Evolutionary conservation across 2,888 invertebrate genomes (phyloP), one percentile per base, ranked within the genome.

Genomic region (Ceraclea dissimilis): DNA sequence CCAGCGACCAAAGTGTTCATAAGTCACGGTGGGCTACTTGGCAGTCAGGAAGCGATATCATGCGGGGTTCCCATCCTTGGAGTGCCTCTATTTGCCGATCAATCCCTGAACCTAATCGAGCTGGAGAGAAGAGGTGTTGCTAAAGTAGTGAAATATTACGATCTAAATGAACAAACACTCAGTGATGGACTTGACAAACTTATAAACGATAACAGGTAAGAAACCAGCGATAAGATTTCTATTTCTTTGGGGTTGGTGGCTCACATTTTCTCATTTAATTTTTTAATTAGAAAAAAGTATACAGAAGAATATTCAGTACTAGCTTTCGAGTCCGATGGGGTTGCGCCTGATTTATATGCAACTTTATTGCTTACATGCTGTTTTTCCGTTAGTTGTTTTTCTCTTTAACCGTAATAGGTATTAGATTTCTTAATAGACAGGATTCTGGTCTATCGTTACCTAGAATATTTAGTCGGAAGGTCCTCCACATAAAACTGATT

Each of bases 1-100:
- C 75, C 74, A 2, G 79, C 80, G 60, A 74, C 79, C 1, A 75
- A 73, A 62, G 65, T 80, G 54, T 82, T 83, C 65, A 79, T 84
- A 66, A 79, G 81, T 1, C 83, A 83, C 68, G 83, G 83, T 4
- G 83, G 83, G 4, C 70, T 82, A 43, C 74, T 82, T 56, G 80
- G 82, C 46, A 77, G 80, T 1, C 81, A 81, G 65, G 83, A 82
- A 65, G 77, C 81, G 1, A 77, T 79, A 19, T 77, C 77, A 22
- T 78, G 79, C 62, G 80, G 75, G 1, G 76, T 78, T 4, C 79
- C 80, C 0, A 75, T 79, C 68, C 64, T 81, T 31, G 79, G 78
- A 59, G 73, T 81, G 31, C 79, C 79, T 0, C 65, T 79, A 39
- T 78, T 78, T 62, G 78, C 78, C n/a, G 78, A 79, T 63, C 77